Evolutionary conservation across 2,797 vertebrate species (phyloP).

Genomic region (Holocentrus rufus): DNA sequence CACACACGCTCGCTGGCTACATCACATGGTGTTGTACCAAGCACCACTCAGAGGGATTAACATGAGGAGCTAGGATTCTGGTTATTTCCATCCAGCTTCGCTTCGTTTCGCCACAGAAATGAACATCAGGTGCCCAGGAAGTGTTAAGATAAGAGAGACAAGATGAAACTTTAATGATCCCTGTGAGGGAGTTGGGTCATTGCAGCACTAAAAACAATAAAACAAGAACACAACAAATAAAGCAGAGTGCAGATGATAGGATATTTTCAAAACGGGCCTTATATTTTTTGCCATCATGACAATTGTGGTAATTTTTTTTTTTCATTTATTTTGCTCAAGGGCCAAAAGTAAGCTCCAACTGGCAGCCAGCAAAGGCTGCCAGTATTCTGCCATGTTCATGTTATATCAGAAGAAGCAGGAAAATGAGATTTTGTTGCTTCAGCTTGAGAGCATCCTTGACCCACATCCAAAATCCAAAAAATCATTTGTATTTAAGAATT

Average conservation of each 20-base stretch:
- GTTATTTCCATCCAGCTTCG: slow-evolving; percentile 59
- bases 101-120: slow-evolving; percentile 21
- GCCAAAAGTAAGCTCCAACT: no score
- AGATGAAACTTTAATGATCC: slow-evolving; percentile 50
- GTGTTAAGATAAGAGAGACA: slow-evolving; percentile 39
- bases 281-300: no score
- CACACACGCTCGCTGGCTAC: slow-evolving; percentile 69
- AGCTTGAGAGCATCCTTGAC: no score
- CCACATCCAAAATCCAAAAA: no score
- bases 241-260: slow-evolving; percentile 5
- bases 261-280: no score
- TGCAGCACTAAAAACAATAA: slow-evolving; percentile 31
- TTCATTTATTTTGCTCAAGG: no score
- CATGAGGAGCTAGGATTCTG: slow-evolving; percentile 53
- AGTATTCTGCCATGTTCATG: no score
- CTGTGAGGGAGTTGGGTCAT: slow-evolving; percentile 24
- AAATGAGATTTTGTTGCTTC: no score
- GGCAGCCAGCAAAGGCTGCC: no score
- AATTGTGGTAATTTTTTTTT: no score
- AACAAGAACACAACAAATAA: slow-evolving; percentile 16
- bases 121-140: slow-evolving; percentile 39
- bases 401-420: no score
- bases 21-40: slow-evolving; percentile 71
- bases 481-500: no score
- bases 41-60: slow-evolving; percentile 61